A percentile compares a stretch with the other conserved stretches of the same genome.
phyloP scores from a whole-genome alignment of 2,113 vertebrate species.

The Dipodomys merriami region DNA sequence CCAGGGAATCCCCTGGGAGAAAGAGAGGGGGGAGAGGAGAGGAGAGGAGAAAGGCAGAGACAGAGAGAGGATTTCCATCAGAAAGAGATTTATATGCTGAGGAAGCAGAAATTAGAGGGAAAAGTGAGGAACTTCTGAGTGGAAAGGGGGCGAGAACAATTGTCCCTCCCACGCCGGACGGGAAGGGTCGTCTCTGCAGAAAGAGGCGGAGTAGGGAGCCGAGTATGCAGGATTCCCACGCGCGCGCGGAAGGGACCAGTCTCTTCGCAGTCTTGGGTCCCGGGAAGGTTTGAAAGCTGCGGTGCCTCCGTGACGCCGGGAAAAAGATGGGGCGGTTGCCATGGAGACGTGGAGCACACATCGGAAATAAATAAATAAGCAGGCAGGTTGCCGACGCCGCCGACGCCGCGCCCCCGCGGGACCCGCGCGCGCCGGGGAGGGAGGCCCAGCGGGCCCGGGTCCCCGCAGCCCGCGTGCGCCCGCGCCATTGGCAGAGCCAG shows the following conservation, averaged over 20 bases:
- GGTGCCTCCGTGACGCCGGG: constrained; percentile 58
- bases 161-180: background rate
- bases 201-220: too few relatives aligned
- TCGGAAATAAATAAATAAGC: constrained; percentile 79
- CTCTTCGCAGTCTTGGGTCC: constrained; percentile 4
- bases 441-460: constrained; percentile 48
- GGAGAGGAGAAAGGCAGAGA: background rate
- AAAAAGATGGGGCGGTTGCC: constrained; percentile 73
- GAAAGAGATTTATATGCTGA: background rate
- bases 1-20: background rate
- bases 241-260: background rate
- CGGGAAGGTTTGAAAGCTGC: constrained; percentile 75
- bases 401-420: constrained; percentile 72
- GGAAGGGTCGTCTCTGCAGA: background rate
- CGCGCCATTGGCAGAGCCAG: constrained; percentile 54
- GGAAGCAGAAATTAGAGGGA: background rate
- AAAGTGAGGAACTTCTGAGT: background rate
- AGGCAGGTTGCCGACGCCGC: constrained; percentile 10
- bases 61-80: background rate
- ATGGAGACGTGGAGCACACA: constrained; percentile 67
- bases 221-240: background rate
- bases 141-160: background rate
- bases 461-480: constrained; percentile 53
- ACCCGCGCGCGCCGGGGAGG: constrained; percentile 52
- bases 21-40: background rate